Evolutionary conservation across 1,140 invertebrate genomes (phyloP).

Genomic region (Euwallacea similis): DNA sequence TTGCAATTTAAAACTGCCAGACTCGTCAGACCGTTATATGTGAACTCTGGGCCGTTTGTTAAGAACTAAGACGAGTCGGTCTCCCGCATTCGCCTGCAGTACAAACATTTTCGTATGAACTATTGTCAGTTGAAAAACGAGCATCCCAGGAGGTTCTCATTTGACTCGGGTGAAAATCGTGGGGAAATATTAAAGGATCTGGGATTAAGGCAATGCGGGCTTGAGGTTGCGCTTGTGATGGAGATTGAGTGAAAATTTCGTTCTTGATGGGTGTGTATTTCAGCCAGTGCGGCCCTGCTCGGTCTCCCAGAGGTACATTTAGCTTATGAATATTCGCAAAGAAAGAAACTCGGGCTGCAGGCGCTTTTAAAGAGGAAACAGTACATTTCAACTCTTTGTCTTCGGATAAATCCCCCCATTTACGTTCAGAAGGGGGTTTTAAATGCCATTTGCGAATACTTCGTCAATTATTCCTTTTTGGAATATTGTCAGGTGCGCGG

Average conservation of each 20-base stretch:
- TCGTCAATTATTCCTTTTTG: slow-evolving; percentile 3
- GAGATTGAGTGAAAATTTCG: too few species aligned
- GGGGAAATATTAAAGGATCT: background rate
- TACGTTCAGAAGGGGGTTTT: background rate
- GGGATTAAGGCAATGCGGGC: background rate
- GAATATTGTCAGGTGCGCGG: too few species aligned
- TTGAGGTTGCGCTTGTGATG: background rate
- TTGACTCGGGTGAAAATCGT: slow-evolving; percentile 1
- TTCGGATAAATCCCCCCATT: background rate
- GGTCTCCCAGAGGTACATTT: background rate
- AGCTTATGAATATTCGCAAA: slow-evolving; percentile 5
- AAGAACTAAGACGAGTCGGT: slow-evolving; percentile 11
- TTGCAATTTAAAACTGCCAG: slow-evolving; percentile 28
- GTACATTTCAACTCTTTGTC: slow-evolving; percentile 4
- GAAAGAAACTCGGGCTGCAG: slow-evolving; percentile 1
- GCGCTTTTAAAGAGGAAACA: slow-evolving; percentile 1
- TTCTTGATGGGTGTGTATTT: too few species aligned
- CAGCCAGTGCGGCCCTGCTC: background rate
- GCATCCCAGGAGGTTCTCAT: slow-evolving; percentile 6
- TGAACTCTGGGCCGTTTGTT: slow-evolving; percentile 14
- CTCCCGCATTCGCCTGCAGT: background rate
- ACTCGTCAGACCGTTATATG: slow-evolving; percentile 21
- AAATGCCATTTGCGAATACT: background rate
- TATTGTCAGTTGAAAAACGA: background rate
- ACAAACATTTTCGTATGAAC: slow-evolving; percentile 21